Evolutionary conservation across 2,888 invertebrate genomes (phyloP), one percentile per base, ranked within the genome.

Genomic region (Pseudolycoriella hygida): DNA sequence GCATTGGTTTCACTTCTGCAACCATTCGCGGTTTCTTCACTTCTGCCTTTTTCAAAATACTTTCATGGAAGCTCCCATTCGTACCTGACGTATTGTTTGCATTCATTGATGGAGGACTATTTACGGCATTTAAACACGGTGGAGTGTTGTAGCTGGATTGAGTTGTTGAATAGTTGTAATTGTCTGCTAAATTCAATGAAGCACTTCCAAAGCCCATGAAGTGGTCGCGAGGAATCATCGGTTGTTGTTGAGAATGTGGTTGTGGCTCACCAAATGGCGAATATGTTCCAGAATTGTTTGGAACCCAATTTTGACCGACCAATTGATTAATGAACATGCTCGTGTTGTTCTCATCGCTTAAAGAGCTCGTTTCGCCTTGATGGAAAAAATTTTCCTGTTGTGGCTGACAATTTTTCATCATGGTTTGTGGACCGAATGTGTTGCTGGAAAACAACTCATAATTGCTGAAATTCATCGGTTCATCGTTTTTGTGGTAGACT

Each of bases 1-100:
- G 72, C 85, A 86, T 86, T 1, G 86, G 86, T 56, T 83, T 83
- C 0, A 87, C 86, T 66, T 86, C 86, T 32, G 85, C 86, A 1
- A 86, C 77, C 60, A 83, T 84, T 43, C 85, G 71, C 8, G 44
- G 47, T 47, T 65, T 65, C 46, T 61, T 64, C 1, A 57, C 55
- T 43, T 60, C 62, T 3, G 55, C 19, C 10, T 19, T 14, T 32
- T 50, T 39, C 48, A 47, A 40, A 15, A 47, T 44, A 20, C 19
- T 40, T 25, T 46, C 51, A 17, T 42, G 51, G 14, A 53, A 52
- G 40, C 49, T 54, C 1, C 53, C 53, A 47, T 53, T 54, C 2
- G 54, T 54, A 20, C 52, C 51, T 3, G 49, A 44, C 11, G 47
- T 31, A 39, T 17, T 39, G 14, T n/a, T 10, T 10, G 17, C 17